Base-by-base conservation (phyloP, 1,140 invertebrate genomes). In the Batillaria attramentaria region DNA sequence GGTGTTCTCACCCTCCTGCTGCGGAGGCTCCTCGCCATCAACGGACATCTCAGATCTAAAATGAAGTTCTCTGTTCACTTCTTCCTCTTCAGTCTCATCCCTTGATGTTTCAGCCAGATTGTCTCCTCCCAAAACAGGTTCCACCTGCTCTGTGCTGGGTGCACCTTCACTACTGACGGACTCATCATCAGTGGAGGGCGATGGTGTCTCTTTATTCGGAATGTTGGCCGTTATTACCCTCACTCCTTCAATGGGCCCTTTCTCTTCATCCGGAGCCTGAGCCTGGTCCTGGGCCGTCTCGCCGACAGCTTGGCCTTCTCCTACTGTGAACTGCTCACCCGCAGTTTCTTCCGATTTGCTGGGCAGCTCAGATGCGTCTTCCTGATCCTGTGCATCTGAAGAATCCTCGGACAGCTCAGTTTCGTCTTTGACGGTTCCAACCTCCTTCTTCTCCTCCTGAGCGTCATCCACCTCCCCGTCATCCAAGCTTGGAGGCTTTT, bases 321-420 rank as follows among this genome's bases (percentile, higher is more conserved):
- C 41, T 72, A 24, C 42, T 46, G 37, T 28, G 8, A n/a, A 16
- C 24, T 43, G 18, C 33, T 72, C 42, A 72, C n/a, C n/a, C n/a
- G 41, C 16, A 43, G 37, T 43, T 72, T 43, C 39, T 16, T 24
- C 31, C 33, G 66, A 1, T 69, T 24, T 10, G 6, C 6, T 31
- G 24, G 57, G 57, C n/a, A 62, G n/a, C 57, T 62, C 57, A 62
- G 8, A 8, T 62, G 57, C n/a, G n/a, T n/a, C n/a, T n/a, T n/a
- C n/a, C n/a, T n/a, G n/a, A n/a, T n/a, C n/a, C n/a, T n/a, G n/a
- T n/a, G n/a, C n/a, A n/a, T n/a, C n/a, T n/a, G n/a, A n/a, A n/a
- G n/a, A n/a, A n/a, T n/a, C n/a, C n/a, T n/a, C n/a, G n/a, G n/a
- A n/a, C n/a, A n/a, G n/a, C n/a, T n/a, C n/a, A n/a, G n/a, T n/a